Percentiles rank a stretch among this genome's conserved stretches.
Conservation (phyloP, 2,797 vertebrate species). For the Parauchenoglanis ngamensis region DNA sequence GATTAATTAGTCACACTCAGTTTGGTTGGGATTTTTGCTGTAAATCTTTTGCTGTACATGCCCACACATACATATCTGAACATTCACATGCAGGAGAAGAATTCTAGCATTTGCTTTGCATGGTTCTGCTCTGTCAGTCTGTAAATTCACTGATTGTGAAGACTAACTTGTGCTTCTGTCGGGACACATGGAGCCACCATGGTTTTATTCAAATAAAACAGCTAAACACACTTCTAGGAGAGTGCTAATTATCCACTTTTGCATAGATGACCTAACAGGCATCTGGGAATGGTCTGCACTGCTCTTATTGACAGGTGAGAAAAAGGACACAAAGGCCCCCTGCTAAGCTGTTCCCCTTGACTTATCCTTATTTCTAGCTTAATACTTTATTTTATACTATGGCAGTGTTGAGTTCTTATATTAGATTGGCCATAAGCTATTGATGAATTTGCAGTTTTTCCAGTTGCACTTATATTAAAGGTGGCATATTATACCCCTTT, state of each 20-base stretch:
- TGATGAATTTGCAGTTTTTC: not conserved
- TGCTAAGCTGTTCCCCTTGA: slow-evolving; percentile 9
- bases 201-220: not conserved
- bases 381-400: not conserved
- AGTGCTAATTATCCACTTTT: not conserved
- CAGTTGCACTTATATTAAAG: not conserved
- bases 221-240: not conserved
- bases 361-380: not conserved
- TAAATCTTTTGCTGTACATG: slow-evolving; percentile 20
- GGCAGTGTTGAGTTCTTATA: not conserved
- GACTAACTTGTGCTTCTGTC: not conserved
- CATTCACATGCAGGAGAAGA: slow-evolving; percentile 14
- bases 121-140: slow-evolving; percentile 24
- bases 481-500: too few relatives aligned
- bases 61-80: slow-evolving; percentile 23
- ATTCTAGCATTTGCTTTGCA: not conserved
- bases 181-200: not conserved
- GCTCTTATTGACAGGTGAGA: not conserved
- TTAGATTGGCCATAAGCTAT: not conserved
- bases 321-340: not conserved
- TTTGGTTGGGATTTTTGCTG: slow-evolving; percentile 6
- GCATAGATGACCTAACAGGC: not conserved
- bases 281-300: not conserved
- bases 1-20: slow-evolving; percentile 15
- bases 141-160: slow-evolving; percentile 28